These are phyloP conservation scores for Agriopis aurantiaria DNA, from an alignment of 2,888 invertebrate genomes.

Conservation along the genomic window DNA sequence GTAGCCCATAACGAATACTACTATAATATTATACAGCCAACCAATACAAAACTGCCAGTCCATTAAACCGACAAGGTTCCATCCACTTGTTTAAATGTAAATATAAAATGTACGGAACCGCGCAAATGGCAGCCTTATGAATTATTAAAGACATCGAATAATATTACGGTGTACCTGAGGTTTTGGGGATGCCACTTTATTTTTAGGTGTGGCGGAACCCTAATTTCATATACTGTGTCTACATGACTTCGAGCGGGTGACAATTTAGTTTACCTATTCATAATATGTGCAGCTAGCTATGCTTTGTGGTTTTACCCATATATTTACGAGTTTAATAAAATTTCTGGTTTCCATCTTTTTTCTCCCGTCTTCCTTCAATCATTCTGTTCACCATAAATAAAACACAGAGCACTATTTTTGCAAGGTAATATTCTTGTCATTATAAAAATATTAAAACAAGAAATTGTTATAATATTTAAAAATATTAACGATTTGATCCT, in stretches of 20 bases:
- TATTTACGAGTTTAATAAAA: too few relatives aligned
- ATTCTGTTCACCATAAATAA: too few relatives aligned
- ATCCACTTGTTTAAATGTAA: conserved; percentile 61
- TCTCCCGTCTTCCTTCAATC: too few relatives aligned
- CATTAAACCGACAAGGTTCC: conserved; percentile 46
- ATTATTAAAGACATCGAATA: conserved; percentile 63
- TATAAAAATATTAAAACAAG: too few relatives aligned
- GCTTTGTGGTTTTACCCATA: too few relatives aligned
- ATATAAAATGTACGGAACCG: conserved; percentile 60
- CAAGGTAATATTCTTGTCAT: too few relatives aligned
- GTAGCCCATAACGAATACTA: too few relatives aligned
- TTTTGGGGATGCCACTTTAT: conserved; percentile 50
- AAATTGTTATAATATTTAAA: too few relatives aligned
- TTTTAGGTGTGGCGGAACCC: conserved; percentile 40
- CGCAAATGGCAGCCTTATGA: conserved; percentile 62
- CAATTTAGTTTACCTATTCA: neutral
- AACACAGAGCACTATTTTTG: too few relatives aligned
- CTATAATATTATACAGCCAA: too few relatives aligned
- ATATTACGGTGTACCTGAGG: conserved; percentile 56
- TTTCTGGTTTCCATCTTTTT: too few relatives aligned
- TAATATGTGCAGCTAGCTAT: neutral
- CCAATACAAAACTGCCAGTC: conserved; percentile 49
- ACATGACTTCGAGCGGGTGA: neutral
- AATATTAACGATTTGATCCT: too few relatives aligned
- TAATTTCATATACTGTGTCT: conserved; percentile 13